These are phyloP conservation scores for Rhabdornis inornatus DNA, from an alignment of 2,113 vertebrate species.

Conservation along the genomic window DNA sequence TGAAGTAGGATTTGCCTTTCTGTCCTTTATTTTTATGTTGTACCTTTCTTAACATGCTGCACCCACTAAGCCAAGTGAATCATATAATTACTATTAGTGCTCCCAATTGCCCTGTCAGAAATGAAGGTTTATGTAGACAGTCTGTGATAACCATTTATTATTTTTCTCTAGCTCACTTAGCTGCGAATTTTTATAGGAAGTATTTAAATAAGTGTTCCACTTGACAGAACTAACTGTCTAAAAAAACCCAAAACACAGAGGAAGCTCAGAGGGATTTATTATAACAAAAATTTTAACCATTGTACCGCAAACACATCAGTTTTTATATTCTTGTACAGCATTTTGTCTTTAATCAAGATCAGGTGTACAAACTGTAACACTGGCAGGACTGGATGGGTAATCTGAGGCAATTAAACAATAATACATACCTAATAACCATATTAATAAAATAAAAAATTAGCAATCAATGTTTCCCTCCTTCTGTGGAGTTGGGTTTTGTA, in stretches of 20 bases:
- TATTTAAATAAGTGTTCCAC: conserved; percentile 34
- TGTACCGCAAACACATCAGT: background rate
- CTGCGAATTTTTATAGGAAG: conserved; percentile 31
- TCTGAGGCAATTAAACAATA: background rate
- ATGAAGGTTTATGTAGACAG: background rate
- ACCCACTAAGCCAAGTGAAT: background rate
- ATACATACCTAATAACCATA: background rate
- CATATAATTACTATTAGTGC: background rate
- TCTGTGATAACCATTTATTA: conserved; percentile 21
- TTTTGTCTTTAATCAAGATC: background rate
- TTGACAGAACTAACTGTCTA: background rate
- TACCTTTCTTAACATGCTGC: background rate
- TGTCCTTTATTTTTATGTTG: background rate
- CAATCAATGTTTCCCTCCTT: background rate
- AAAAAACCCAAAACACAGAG: background rate
- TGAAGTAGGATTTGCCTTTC: background rate
- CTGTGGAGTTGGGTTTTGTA: background rate
- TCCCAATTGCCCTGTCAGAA: background rate
- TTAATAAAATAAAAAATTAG: background rate
- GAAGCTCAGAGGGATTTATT: conserved; percentile 1
- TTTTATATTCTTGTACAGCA: background rate
- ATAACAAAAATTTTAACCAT: background rate
- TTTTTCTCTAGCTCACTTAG: conserved; percentile 19
- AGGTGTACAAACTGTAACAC: background rate
- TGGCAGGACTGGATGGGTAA: background rate